phyloP scores from a whole-genome alignment of 2,113 vertebrate species.

The Saguinus imperator region DNA sequence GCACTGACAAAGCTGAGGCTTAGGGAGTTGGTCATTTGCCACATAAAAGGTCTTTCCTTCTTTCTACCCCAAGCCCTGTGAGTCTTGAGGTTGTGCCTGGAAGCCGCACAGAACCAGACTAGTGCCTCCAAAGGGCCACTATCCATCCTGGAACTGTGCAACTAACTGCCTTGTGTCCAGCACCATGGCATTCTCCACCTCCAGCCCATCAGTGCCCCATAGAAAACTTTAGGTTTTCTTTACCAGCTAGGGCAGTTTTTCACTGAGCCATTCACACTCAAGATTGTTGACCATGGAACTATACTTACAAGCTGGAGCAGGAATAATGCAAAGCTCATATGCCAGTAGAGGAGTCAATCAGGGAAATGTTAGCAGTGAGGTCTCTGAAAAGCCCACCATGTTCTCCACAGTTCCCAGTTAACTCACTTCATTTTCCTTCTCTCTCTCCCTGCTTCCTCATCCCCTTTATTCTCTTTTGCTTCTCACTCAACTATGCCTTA shows the following conservation, averaged over 20 bases:
- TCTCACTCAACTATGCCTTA: neutral
- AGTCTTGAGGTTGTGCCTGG: neutral
- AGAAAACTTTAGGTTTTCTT: neutral
- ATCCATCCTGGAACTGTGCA: neutral
- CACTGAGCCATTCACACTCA: neutral
- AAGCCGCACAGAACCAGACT: too few relatives aligned
- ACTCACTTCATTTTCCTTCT: neutral
- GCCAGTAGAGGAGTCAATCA: neutral
- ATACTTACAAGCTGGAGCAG: neutral
- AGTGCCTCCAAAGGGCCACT: neutral
- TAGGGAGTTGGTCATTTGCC: neutral
- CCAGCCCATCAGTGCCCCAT: neutral
- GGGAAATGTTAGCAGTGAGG: neutral
- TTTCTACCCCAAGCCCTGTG: neutral
- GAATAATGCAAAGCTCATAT: neutral
- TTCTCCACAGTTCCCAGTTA: neutral
- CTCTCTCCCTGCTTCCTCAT: neutral
- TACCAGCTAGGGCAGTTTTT: neutral
- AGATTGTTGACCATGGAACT: neutral
- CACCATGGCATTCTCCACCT: neutral
- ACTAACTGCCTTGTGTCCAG: neutral
- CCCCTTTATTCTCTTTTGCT: neutral
- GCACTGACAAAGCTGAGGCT: neutral
- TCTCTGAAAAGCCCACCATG: neutral
- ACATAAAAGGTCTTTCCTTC: neutral